Evolutionary conservation across 2,888 invertebrate genomes (phyloP).

Genomic region (Eudasyphora cyanicolor): DNA sequence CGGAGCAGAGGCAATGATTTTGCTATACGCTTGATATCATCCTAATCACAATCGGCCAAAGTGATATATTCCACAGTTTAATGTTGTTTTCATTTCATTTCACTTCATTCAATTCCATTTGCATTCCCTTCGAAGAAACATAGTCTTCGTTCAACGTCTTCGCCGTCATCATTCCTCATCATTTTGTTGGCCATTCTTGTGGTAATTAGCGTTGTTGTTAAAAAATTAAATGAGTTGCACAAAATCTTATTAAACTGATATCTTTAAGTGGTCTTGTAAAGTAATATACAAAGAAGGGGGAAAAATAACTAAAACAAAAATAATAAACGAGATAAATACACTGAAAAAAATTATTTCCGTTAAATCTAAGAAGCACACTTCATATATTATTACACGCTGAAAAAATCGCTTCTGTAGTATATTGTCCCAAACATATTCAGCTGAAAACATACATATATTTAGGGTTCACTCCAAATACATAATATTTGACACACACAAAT

Average conservation of each 20-base stretch:
- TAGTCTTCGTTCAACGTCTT: slow-evolving; percentile 53
- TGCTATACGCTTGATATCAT: slow-evolving; percentile 76
- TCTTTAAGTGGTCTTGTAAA: slow-evolving; percentile 72
- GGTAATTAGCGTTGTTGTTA: slow-evolving; percentile 63
- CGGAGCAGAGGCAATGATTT: background rate
- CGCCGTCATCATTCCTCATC: slow-evolving; percentile 57
- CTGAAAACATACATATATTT: too few relatives aligned
- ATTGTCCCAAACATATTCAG: too few relatives aligned
- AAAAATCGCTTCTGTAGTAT: too few relatives aligned
- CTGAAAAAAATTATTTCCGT: too few relatives aligned
- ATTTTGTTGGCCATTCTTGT: slow-evolving; percentile 67
- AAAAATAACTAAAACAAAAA: background rate
- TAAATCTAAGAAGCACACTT: too few relatives aligned
- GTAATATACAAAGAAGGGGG: background rate
- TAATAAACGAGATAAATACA: background rate
- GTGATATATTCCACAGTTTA: slow-evolving; percentile 68
- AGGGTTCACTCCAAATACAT: too few relatives aligned
- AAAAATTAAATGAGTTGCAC: slow-evolving; percentile 72
- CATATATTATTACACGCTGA: too few relatives aligned
- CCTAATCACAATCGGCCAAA: slow-evolving; percentile 78
- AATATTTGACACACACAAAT: too few relatives aligned
- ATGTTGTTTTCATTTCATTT: slow-evolving; percentile 56
- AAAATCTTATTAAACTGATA: slow-evolving; percentile 78
- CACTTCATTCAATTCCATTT: background rate
- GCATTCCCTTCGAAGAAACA: too few relatives aligned